A percentile compares a stretch with the other conserved stretches of the same genome.
Evolutionary conservation across 2,888 invertebrate species (phyloP).

Genomic region (Lypha dubia): DNA sequence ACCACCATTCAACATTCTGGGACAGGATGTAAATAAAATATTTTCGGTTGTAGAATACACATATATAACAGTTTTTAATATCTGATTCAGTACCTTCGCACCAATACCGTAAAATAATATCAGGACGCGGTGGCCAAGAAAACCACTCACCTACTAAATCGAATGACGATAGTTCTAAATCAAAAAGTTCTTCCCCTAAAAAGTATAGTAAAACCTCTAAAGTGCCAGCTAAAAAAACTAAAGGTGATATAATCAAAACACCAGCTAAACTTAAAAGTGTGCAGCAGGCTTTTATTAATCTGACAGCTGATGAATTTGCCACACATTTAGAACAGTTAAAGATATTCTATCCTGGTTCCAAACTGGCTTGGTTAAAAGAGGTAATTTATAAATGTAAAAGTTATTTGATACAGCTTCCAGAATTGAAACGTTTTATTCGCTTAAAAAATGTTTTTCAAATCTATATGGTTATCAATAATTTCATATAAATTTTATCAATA

Average conservation of each 20-base stretch:
- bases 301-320: conserved; percentile 86
- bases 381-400: conserved; percentile 83
- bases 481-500: too few species aligned
- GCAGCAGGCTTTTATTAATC: conserved; percentile 80
- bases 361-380: conserved; percentile 88
- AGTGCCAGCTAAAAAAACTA: conserved; percentile 56
- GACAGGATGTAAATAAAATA: background rate
- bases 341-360: conserved; percentile 88
- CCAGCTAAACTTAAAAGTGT: conserved; percentile 78
- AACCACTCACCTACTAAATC: conserved; percentile 71
- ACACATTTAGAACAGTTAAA: conserved; percentile 85
- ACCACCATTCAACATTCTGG: too few species aligned
- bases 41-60: background rate
- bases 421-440: too few species aligned
- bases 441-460: too few species aligned
- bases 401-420: background rate
- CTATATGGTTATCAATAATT: too few species aligned
- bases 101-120: conserved; percentile 88
- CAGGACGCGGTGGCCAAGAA: conserved; percentile 69
- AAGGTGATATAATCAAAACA: conserved; percentile 59
- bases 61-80: too few species aligned
- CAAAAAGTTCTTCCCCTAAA: conserved; percentile 63
- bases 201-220: conserved; percentile 63
- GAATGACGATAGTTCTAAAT: conserved; percentile 68
- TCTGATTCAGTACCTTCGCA: conserved; percentile 88